Base-by-base conservation (phyloP, 2,797 vertebrate species). In the Cyprinodon diabolis region DNA sequence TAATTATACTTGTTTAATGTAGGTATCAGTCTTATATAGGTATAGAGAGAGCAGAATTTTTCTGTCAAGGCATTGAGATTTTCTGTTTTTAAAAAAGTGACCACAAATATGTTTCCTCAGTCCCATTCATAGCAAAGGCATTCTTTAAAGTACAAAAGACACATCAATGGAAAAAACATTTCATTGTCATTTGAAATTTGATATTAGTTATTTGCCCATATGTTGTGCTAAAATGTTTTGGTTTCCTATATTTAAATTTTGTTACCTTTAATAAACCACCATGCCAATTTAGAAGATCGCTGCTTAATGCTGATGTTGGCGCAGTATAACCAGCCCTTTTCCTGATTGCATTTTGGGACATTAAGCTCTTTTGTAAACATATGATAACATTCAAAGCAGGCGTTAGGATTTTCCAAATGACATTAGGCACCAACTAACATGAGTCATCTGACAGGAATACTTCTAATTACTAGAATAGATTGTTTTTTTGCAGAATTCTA, bases 401-500 rank as follows among this genome's bases (percentile, higher is more conserved):
- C 78, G 84, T 80, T 84, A 82, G 77, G 81, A 89, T 85, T 77
- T 82, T 82, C 82, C 71, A 89, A 95, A 95, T 87, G 74, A 82
- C 85, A 91, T 95, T 93, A 94, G 66, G 66, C 12, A 51, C 15
- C 66, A 6, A n/a, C 87, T 93, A 94, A 95, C 90, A 69, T 75
- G 55, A 95, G 94, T 95, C 94, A 95, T 95, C 93, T 95, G 95
- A 95, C 94, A 91, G 91, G 88, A 95, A 93, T 92, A 86, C 86
- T 63, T 91, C 83, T 95, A 93, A 95, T 95, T 93, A 92, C 90
- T 94, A 95, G 91, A 92, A 83, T 95, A 95, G 93, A 95, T 95
- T 95, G 94, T 96, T 96, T 95, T 95, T 93, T 92, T 95, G 95
- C 89, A 91, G 91, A 95, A 95, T 94, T 93, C 91, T 94, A 94